Conservation (phyloP, 2,888 invertebrate genomes). For the Julus scanicus region DNA sequence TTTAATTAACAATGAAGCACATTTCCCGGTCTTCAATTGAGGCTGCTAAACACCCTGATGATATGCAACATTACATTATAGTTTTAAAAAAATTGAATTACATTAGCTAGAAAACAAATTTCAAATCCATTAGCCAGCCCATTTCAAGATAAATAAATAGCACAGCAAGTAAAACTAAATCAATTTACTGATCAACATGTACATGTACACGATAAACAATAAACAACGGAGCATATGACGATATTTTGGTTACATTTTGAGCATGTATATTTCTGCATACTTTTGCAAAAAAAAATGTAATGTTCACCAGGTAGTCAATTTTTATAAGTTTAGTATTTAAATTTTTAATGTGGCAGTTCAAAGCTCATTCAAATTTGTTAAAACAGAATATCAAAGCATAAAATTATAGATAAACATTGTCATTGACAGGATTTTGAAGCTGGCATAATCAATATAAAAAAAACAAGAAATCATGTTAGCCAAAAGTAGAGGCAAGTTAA, state of each 20-base stretch:
- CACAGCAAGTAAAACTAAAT: not conserved
- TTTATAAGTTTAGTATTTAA: not conserved
- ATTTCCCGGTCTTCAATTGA: too few relatives aligned
- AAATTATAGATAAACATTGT: not conserved
- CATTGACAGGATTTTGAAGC: not conserved
- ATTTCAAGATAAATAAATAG: not conserved
- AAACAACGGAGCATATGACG: not conserved
- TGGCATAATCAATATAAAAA: not conserved
- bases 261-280: not conserved
- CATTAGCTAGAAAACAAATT: too few relatives aligned
- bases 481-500: too few relatives aligned
- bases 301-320: not conserved
- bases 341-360: not conserved
- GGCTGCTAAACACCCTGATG: too few relatives aligned
- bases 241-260: not conserved
- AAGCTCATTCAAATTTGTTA: not conserved
- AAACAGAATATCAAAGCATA: not conserved
- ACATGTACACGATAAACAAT: not conserved
- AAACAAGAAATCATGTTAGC: not conserved
- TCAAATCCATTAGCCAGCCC: not conserved
- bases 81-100: too few relatives aligned
- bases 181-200: constrained; percentile 35
- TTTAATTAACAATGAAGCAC: too few relatives aligned
- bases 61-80: too few relatives aligned
- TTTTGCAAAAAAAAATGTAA: not conserved